Conservation (phyloP, 1,140 invertebrate genomes). For the Drosophila neocordata region DNA sequence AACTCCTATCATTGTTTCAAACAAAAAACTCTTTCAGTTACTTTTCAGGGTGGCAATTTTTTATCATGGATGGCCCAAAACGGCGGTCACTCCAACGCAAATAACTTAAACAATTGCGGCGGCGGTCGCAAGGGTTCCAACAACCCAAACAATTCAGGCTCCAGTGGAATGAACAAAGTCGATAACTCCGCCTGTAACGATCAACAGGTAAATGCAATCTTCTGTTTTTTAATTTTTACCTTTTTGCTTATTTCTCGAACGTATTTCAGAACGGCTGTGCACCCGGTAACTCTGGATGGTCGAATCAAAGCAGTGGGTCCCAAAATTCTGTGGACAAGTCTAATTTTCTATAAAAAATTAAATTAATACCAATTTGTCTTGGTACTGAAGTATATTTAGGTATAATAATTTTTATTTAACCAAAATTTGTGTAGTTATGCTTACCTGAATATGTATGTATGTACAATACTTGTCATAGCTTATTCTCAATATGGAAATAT, state of each 20-base stretch:
- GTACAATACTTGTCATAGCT: constrained; percentile 36
- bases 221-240: neutral
- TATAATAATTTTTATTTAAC: constrained; percentile 51
- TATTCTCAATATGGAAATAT: constrained; percentile 8
- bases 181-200: constrained; percentile 63
- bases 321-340: constrained; percentile 70
- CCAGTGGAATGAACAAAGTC: constrained; percentile 52
- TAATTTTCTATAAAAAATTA: constrained; percentile 63
- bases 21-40: constrained; percentile 79
- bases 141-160: constrained; percentile 55
- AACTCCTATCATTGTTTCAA: constrained; percentile 68
- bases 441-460: constrained; percentile 52
- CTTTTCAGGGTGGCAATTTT: constrained; percentile 83
- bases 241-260: neutral
- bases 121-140: constrained; percentile 64
- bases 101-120: constrained; percentile 60
- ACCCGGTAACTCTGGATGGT: constrained; percentile 59
- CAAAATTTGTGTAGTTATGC: constrained; percentile 47
- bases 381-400: constrained; percentile 37
- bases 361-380: constrained; percentile 34
- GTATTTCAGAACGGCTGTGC: constrained; percentile 54
- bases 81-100: constrained; percentile 55
- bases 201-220: constrained; percentile 43
- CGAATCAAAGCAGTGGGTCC: constrained; percentile 72
- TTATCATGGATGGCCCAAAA: constrained; percentile 85